Conservation (phyloP, 2,888 invertebrate species). For the Chloromyia formosa region DNA sequence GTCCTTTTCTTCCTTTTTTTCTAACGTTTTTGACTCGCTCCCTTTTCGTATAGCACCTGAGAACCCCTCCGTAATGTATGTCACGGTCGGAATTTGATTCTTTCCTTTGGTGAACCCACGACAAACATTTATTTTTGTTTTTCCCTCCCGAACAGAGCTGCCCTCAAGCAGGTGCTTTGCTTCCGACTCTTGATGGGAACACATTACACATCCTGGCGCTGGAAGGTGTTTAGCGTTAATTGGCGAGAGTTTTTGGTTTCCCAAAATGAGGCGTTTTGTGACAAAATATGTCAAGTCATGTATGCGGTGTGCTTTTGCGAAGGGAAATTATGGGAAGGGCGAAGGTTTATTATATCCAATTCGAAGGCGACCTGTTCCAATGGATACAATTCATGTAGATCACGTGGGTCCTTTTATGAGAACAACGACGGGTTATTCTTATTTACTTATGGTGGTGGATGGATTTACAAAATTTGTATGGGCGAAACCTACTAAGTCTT, state of each 20-base stretch:
- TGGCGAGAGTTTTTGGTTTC: conserved; percentile 13
- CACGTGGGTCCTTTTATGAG: conserved; percentile 42
- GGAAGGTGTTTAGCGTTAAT: conserved; percentile 46
- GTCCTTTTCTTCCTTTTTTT: no score
- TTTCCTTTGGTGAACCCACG: no score
- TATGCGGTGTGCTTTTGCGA: conserved; percentile 42
- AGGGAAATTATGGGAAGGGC: conserved; percentile 21
- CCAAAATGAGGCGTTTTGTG: conserved; percentile 24
- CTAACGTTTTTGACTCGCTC: no score
- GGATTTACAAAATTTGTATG: conserved; percentile 43
- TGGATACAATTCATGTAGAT: conserved; percentile 43
- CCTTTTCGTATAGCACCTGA: no score
- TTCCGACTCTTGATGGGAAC: no score
- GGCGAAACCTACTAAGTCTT: background rate
- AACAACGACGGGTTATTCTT: conserved; percentile 15
- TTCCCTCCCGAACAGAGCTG: no score
- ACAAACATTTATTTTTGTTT: no score
- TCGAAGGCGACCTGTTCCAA: conserved; percentile 30
- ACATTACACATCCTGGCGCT: background rate
- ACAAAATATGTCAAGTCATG: conserved; percentile 39
- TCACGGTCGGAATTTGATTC: no score
- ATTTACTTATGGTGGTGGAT: conserved; percentile 40
- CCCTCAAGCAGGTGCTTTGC: no score
- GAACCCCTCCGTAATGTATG: no score
- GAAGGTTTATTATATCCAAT: conserved; percentile 42